phyloP scores from a whole-genome alignment of 2,888 invertebrate genomes.

The Drosophila flavopinicola region DNA sequence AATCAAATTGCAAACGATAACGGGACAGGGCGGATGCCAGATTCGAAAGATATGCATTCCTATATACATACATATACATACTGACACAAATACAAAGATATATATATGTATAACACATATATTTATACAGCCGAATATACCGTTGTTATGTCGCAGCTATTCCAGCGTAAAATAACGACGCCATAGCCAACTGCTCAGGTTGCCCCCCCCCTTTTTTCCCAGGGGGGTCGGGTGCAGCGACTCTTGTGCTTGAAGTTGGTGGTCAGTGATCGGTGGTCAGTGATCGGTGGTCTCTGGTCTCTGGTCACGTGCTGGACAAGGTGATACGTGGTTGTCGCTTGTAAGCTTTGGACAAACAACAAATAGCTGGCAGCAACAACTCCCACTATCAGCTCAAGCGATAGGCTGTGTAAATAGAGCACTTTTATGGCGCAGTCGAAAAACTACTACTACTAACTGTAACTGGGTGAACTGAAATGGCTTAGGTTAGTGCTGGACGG shows the following conservation, averaged over 20 bases:
- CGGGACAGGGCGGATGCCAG: constrained; percentile 46
- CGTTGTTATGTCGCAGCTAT: constrained; percentile 34
- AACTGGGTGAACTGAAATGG: constrained; percentile 58
- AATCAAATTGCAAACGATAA: constrained; percentile 60
- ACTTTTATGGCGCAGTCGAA: constrained; percentile 43
- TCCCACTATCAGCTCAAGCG: constrained; percentile 34
- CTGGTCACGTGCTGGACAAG: constrained; percentile 59
- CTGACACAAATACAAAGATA: neutral
- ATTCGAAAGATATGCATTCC: constrained; percentile 41
- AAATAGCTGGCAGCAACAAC: neutral
- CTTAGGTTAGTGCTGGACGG: constrained; percentile 56
- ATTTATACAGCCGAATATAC: constrained; percentile 14
- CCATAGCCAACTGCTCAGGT: constrained; percentile 46
- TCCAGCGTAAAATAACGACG: constrained; percentile 45
- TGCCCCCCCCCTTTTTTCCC: too few relatives aligned
- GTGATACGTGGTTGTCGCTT: constrained; percentile 42
- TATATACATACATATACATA: constrained; percentile 5
- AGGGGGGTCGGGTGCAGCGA: neutral
- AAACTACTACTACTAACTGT: constrained; percentile 6
- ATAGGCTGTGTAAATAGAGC: constrained; percentile 54
- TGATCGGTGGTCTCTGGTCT: neutral
- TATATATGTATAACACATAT: constrained; percentile 1
- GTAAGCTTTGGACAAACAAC: constrained; percentile 22
- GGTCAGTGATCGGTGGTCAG: constrained; percentile 14
- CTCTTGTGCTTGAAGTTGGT: constrained; percentile 16